These are phyloP conservation scores for Hestina assimilis DNA, from an alignment of 1,140 invertebrate genomes.

Conservation along the genomic window DNA sequence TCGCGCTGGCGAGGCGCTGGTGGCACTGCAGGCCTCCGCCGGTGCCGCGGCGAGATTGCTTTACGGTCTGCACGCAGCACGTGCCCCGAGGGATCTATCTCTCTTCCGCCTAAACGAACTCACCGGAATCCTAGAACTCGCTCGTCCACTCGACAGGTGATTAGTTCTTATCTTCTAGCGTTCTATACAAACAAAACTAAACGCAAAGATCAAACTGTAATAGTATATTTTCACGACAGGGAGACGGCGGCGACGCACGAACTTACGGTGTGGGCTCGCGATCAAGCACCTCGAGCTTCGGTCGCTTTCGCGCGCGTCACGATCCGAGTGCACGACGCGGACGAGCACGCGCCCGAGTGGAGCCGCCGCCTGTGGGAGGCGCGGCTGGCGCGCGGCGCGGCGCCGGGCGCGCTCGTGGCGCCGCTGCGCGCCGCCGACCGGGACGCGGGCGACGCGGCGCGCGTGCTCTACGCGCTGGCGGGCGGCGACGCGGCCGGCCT, in stretches of 20 bases:
- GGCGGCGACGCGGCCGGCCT: conserved; percentile 90
- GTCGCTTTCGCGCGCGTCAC: conserved; percentile 90
- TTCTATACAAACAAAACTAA: background rate
- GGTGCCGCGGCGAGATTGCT: conserved; percentile 80
- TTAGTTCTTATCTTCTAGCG: background rate
- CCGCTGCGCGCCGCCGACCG: conserved; percentile 47
- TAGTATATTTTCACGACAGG: conserved; percentile 42
- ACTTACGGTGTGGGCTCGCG: conserved; percentile 93
- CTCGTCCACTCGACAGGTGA: conserved; percentile 51
- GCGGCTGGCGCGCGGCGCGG: conserved; percentile 41
- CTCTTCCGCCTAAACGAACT: conserved; percentile 91
- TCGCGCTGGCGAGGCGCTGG: conserved; percentile 51
- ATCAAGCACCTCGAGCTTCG: conserved; percentile 91
- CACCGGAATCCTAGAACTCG: conserved; percentile 79
- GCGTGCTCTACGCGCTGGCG: conserved; percentile 42
- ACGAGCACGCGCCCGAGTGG: conserved; percentile 89
- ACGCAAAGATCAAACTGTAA: background rate
- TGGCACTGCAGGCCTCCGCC: conserved; percentile 55
- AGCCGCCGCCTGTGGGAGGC: conserved; percentile 50
- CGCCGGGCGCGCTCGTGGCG: conserved; percentile 44
- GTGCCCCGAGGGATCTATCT: conserved; percentile 84
- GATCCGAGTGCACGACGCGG: conserved; percentile 91
- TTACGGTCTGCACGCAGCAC: conserved; percentile 87
- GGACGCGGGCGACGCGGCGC: conserved; percentile 36
- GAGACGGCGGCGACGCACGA: conserved; percentile 91